phyloP scores from a whole-genome alignment of 2,113 vertebrate genomes.

The Lethenteron reissneri region DNA sequence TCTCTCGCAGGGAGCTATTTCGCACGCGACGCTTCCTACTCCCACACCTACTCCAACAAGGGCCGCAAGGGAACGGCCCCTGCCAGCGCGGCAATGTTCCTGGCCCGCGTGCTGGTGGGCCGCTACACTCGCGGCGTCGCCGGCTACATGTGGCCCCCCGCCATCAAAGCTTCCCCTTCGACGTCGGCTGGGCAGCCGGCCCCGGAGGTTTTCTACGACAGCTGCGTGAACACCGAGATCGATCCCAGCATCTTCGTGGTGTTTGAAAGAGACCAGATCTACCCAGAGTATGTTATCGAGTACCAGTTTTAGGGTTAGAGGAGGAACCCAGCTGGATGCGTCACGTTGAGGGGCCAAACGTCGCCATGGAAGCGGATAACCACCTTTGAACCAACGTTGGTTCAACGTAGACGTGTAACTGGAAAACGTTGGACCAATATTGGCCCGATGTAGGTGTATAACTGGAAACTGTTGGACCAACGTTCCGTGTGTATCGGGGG shows the following conservation, averaged over 20 bases:
- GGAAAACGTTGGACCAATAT: too few relatives aligned
- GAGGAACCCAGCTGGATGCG: too few relatives aligned
- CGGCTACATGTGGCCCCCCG: constrained; percentile 13
- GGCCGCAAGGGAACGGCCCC: neutral
- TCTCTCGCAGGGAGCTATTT: constrained; percentile 29
- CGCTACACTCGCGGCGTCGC: constrained; percentile 16
- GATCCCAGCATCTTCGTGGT: constrained; percentile 28
- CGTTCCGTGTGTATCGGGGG: too few relatives aligned
- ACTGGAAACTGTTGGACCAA: too few relatives aligned
- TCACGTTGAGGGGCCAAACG: too few relatives aligned
- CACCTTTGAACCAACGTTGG: too few relatives aligned
- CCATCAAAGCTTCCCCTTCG: constrained; percentile 11
- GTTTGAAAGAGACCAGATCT: constrained; percentile 41
- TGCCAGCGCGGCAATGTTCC: constrained; percentile 17
- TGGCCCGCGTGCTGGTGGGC: constrained; percentile 21
- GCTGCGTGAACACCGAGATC: constrained; percentile 17
- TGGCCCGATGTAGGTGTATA: too few relatives aligned
- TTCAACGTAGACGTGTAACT: too few relatives aligned
- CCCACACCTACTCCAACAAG: constrained; percentile 13
- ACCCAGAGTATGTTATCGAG: constrained; percentile 24
- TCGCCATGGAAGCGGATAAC: too few relatives aligned
- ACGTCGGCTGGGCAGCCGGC: constrained; percentile 7
- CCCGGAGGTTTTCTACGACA: constrained; percentile 19
- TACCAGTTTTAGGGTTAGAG: constrained; percentile 8
- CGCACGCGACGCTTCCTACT: constrained; percentile 24